Conservation (phyloP, 2,797 vertebrate genomes). For the Borostomias antarcticus region DNA sequence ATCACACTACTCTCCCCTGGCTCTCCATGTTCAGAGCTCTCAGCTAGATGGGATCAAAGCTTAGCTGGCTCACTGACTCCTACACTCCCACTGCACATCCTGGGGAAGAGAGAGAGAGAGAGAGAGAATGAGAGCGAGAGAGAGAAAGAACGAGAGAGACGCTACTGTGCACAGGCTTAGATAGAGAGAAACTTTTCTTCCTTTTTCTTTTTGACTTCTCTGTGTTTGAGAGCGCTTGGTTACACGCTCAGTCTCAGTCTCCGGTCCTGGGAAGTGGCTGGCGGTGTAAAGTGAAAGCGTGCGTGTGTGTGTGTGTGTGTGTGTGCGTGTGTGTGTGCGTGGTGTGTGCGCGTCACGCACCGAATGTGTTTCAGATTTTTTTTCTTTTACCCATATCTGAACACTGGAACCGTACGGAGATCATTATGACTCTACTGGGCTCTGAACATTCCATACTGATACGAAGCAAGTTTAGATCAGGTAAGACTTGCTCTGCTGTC, state of each 20-base stretch:
- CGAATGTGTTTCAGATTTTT: background rate
- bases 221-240: slow-evolving; percentile 48
- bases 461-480: slow-evolving; percentile 99
- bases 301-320: slow-evolving; percentile 11
- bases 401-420: slow-evolving; percentile 80
- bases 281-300: slow-evolving; percentile 69
- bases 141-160: slow-evolving; percentile 30
- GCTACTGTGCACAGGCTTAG: slow-evolving; percentile 31
- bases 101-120: slow-evolving; percentile 35
- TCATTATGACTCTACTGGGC: slow-evolving; percentile 96
- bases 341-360: background rate
- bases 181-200: slow-evolving; percentile 62
- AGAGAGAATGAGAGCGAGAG: slow-evolving; percentile 28
- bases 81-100: slow-evolving; percentile 47
- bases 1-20: slow-evolving; percentile 64
- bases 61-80: slow-evolving; percentile 58
- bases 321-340: slow-evolving; percentile 10
- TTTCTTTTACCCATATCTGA: slow-evolving; percentile 66
- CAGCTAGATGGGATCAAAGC: slow-evolving; percentile 85
- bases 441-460: slow-evolving; percentile 98
- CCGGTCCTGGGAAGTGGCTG: slow-evolving; percentile 67
- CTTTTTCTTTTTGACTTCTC: slow-evolving; percentile 6
- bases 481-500: slow-evolving; percentile 79
- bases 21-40: slow-evolving; percentile 70
- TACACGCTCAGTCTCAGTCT: slow-evolving; percentile 61